These are phyloP conservation scores for Malurus cyaneus DNA, from an alignment of 2,113 vertebrate genomes.

Conservation along the genomic window DNA sequence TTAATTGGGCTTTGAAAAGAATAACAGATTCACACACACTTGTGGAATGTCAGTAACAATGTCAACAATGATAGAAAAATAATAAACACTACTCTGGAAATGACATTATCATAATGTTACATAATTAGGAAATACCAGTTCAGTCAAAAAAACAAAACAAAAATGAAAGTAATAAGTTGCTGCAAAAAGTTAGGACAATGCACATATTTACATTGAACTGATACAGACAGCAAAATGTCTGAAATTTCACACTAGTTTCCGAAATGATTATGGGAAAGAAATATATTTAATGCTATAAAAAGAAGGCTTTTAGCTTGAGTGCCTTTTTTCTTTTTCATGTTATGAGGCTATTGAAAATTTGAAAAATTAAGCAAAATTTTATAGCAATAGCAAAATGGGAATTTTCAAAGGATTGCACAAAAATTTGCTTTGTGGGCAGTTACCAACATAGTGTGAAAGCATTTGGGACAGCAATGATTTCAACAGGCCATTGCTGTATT, in stretches of 20 bases:
- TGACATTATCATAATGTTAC: not conserved
- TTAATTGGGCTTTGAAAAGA: not conserved
- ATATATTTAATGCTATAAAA: not conserved
- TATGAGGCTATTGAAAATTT: not conserved
- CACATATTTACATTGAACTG: not conserved
- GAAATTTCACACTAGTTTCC: not conserved
- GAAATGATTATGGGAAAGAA: not conserved
- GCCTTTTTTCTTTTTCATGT: not conserved
- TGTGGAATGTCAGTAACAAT: not conserved
- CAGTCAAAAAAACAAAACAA: not conserved
- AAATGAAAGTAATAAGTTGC: not conserved
- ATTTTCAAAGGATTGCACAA: not conserved
- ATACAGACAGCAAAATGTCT: not conserved
- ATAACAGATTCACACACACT: not conserved
- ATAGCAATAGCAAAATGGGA: not conserved
- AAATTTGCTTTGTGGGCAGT: not conserved
- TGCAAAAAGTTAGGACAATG: not conserved
- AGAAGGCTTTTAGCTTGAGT: not conserved
- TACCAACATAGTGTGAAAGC: not conserved
- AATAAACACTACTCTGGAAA: not conserved
- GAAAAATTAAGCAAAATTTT: not conserved
- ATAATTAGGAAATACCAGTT: not conserved
- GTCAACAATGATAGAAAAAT: not conserved
- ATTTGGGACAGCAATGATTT: not conserved
- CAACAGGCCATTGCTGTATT: not conserved